Percentiles rank a stretch among this genome's conserved stretches.
phyloP scores from a whole-genome alignment of 2,888 invertebrate genomes.

The Agrilus biguttatus region DNA sequence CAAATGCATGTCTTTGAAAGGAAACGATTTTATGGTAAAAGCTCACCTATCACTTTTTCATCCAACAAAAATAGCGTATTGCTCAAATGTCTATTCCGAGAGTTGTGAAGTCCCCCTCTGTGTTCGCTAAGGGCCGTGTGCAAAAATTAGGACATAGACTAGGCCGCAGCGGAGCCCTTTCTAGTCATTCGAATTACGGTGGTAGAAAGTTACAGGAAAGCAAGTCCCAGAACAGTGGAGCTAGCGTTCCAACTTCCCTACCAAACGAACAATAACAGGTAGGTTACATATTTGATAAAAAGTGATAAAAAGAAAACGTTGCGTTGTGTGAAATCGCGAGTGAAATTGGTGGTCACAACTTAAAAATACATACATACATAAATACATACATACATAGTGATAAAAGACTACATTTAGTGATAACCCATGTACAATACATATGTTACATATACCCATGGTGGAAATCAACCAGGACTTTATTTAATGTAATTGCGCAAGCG shows the following conservation, averaged over 20 bases:
- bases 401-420: too few relatives aligned
- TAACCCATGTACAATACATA: too few relatives aligned
- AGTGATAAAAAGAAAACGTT: conserved; percentile 2
- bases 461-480: too few relatives aligned
- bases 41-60: conserved; percentile 27
- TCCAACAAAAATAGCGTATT: conserved; percentile 37
- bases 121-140: conserved; percentile 38
- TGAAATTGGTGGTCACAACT: conserved; percentile 2
- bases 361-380: too few relatives aligned
- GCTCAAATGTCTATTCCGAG: conserved; percentile 37
- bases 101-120: conserved; percentile 10
- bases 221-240: conserved; percentile 20
- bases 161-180: conserved; percentile 34
- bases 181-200: conserved; percentile 44
- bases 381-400: too few relatives aligned
- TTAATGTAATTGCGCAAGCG: too few relatives aligned
- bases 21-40: conserved; percentile 29
- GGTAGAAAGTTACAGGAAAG: conserved; percentile 42
- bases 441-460: too few relatives aligned
- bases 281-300: conserved; percentile 14
- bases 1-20: conserved; percentile 26
- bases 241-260: conserved; percentile 22
- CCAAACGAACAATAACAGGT: conserved; percentile 32
- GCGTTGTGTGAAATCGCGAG: conserved; percentile 4
- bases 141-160: conserved; percentile 44